Evolutionary conservation across 2,797 vertebrate species (phyloP).

Genomic region (Emydoidea blandingii): DNA sequence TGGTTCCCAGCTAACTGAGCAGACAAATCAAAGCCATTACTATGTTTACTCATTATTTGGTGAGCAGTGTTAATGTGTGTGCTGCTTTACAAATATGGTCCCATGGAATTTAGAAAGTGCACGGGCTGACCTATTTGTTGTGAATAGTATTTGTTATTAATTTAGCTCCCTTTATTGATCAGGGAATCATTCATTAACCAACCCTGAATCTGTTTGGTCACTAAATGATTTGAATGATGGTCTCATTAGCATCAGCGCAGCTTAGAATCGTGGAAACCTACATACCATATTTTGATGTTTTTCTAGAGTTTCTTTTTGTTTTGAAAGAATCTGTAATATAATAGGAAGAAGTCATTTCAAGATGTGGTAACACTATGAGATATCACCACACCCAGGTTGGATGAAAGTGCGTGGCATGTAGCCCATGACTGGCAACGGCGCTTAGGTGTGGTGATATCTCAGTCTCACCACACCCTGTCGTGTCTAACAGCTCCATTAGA

Average conservation of each 20-base stretch:
- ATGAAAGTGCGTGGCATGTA: conserved; percentile 67
- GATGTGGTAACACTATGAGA: conserved; percentile 69
- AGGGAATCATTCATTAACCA: neutral
- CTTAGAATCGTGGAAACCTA: neutral
- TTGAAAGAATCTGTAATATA: conserved; percentile 44
- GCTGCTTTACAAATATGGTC: neutral
- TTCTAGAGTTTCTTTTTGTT: conserved; percentile 33
- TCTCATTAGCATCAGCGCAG: neutral
- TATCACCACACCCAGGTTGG: conserved; percentile 71
- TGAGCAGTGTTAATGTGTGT: neutral
- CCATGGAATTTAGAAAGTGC: fast-evolving
- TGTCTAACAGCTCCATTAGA: conserved; percentile 56
- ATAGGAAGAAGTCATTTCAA: conserved; percentile 38
- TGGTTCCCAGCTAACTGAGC: conserved; percentile 16
- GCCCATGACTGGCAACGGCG: conserved; percentile 64
- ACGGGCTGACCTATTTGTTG: neutral
- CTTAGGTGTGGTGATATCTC: conserved; percentile 74
- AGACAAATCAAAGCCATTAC: neutral
- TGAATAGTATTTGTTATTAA: neutral
- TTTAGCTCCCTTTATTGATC: neutral
- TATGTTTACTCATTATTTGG: conserved; percentile 12
- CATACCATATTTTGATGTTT: neutral
- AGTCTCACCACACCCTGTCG: conserved; percentile 74
- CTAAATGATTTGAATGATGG: neutral
- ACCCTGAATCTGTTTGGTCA: neutral